Conservation (phyloP, 2,113 vertebrate genomes). For the Vidua chalybeata region DNA sequence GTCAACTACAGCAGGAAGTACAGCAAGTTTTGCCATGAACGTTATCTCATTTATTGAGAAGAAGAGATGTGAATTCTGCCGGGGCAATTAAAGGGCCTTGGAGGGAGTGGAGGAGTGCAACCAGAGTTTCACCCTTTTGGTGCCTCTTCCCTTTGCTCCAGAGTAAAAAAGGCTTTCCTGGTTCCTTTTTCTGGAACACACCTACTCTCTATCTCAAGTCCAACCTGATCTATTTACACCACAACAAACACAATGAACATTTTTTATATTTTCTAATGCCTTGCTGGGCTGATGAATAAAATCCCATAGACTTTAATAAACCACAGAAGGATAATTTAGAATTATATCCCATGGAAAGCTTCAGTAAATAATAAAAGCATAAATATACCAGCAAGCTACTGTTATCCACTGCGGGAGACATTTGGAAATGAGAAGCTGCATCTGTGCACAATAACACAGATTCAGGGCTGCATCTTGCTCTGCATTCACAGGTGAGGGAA, state of each 20-base stretch:
- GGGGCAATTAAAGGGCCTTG: not conserved
- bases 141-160: not conserved
- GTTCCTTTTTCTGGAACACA: not conserved
- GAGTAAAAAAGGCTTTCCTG: not conserved
- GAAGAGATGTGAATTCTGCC: not conserved
- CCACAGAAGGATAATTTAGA: slow-evolving; percentile 50
- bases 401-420: slow-evolving; percentile 35
- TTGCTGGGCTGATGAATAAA: slow-evolving; percentile 46
- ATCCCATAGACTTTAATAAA: slow-evolving; percentile 44
- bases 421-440: slow-evolving; percentile 41
- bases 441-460: slow-evolving; percentile 24
- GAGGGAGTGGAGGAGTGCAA: not conserved
- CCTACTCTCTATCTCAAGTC: not conserved
- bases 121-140: not conserved
- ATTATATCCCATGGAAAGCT: slow-evolving; percentile 29
- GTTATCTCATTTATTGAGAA: not conserved
- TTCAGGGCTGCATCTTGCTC: not conserved
- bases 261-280: slow-evolving; percentile 33
- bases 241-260: not conserved
- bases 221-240: not conserved
- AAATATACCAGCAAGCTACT: slow-evolving; percentile 43
- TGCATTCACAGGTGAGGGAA: not conserved
- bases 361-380: slow-evolving; percentile 60
- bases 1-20: not conserved
- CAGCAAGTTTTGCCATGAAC: not conserved